Conservation (phyloP, 2,888 invertebrate genomes). For the Tenthredo notha region DNA sequence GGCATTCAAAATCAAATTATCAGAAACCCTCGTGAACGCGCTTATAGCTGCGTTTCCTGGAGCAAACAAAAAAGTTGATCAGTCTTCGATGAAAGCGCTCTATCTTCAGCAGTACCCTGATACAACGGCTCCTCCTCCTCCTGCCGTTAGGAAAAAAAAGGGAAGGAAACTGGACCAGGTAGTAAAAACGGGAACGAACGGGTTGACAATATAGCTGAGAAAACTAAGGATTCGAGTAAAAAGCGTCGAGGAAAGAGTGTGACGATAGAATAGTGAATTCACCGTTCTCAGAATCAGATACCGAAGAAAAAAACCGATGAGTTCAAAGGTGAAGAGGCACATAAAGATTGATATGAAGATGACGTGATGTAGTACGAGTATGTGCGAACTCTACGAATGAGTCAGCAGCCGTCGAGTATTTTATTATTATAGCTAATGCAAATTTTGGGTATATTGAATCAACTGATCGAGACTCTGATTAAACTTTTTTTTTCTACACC, state of each 20-base stretch:
- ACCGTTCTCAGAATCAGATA: not conserved
- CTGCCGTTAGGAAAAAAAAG: constrained; percentile 70
- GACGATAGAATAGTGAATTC: constrained; percentile 32
- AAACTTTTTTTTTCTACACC: not conserved
- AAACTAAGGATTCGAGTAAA: constrained; percentile 29
- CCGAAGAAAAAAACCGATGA: constrained; percentile 41
- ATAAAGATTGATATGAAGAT: constrained; percentile 31
- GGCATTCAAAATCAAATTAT: constrained; percentile 73
- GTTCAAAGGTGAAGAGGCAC: constrained; percentile 49
- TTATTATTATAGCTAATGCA: not conserved
- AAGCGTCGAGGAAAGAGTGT: constrained; percentile 24
- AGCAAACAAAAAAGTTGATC: constrained; percentile 68
- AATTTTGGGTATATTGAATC: not conserved
- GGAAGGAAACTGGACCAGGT: constrained; percentile 60
- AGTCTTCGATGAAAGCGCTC: constrained; percentile 73
- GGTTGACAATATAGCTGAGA: not conserved
- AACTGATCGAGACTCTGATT: not conserved
- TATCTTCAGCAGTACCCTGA: constrained; percentile 78
- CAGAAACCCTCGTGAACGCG: constrained; percentile 70
- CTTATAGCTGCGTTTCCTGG: constrained; percentile 67
- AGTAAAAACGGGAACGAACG: constrained; percentile 45
- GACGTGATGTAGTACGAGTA: not conserved
- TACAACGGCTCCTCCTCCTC: constrained; percentile 67
- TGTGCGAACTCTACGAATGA: not conserved
- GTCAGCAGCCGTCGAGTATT: not conserved